A percentile compares a stretch with the other conserved stretches of the same genome.
phyloP scores from a whole-genome alignment of 2,797 vertebrate species.

The Pantherophis vulpinus region DNA sequence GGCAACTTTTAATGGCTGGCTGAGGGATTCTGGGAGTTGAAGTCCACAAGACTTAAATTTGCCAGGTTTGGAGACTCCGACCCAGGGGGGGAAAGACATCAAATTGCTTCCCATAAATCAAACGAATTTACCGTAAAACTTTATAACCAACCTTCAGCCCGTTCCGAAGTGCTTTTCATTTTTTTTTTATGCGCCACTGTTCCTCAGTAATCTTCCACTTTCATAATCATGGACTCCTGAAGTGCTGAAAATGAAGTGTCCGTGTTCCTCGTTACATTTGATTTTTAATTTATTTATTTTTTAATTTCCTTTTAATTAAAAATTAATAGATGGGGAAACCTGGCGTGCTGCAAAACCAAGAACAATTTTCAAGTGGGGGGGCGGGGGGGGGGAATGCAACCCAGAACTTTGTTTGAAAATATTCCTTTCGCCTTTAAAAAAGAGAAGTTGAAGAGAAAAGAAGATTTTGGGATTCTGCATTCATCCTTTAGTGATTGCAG shows the following conservation, averaged over 20 bases:
- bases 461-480: not conserved
- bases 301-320: not conserved
- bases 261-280: not conserved
- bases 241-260: not conserved
- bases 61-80: not conserved
- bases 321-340: not conserved
- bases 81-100: not conserved
- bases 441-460: not conserved
- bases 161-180: not conserved
- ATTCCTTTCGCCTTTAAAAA: not conserved
- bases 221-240: not conserved
- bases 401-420: conserved; percentile 12
- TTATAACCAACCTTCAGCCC: not conserved
- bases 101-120: not conserved
- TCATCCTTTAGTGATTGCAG: not conserved
- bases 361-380: conserved; percentile 16
- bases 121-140: not conserved
- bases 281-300: not conserved
- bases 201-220: not conserved
- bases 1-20: not conserved
- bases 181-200: not conserved
- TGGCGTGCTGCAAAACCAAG: not conserved
- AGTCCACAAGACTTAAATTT: not conserved
- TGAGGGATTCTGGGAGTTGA: not conserved
- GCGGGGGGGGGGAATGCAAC: not conserved